phyloP scores from a whole-genome alignment of 1,140 invertebrate species.

The Zaprionus vittiger region DNA sequence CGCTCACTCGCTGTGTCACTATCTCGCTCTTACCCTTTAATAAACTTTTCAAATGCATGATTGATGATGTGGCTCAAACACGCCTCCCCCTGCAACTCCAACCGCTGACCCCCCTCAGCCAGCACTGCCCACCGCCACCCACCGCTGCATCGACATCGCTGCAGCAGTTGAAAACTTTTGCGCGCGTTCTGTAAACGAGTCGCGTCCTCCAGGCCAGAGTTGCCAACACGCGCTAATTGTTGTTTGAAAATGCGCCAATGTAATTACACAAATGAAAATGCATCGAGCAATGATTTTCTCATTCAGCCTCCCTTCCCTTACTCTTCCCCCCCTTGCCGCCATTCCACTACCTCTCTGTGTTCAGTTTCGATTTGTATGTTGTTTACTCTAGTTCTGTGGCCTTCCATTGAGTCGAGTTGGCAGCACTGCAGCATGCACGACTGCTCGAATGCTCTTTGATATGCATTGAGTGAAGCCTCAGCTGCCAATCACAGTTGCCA shows the following conservation, averaged over 20 bases:
- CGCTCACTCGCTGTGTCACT: not conserved
- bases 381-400: constrained; percentile 35
- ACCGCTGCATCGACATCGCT: not conserved
- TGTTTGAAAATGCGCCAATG: constrained; percentile 74
- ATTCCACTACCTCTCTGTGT: not conserved
- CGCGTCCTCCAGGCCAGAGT: constrained; percentile 51
- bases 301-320: not conserved
- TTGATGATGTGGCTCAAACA: constrained; percentile 69
- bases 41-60: constrained; percentile 82
- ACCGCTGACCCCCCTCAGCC: not conserved
- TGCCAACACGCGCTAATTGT: constrained; percentile 70
- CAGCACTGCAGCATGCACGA: constrained; percentile 18
- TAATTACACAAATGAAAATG: constrained; percentile 77
- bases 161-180: constrained; percentile 55
- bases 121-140: not conserved
- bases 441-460: constrained; percentile 39
- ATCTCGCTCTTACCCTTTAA: constrained; percentile 45
- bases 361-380: constrained; percentile 42
- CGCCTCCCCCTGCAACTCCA: constrained; percentile 7
- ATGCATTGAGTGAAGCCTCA: not conserved
- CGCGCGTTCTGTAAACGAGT: constrained; percentile 69
- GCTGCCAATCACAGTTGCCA: constrained; percentile 19
- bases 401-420: constrained; percentile 19
- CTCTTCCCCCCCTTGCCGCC: too few species aligned
- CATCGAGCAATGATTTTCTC: constrained; percentile 28